These are phyloP conservation scores for Telenomus remus DNA, from an alignment of 1,140 invertebrate genomes.

Conservation along the genomic window DNA sequence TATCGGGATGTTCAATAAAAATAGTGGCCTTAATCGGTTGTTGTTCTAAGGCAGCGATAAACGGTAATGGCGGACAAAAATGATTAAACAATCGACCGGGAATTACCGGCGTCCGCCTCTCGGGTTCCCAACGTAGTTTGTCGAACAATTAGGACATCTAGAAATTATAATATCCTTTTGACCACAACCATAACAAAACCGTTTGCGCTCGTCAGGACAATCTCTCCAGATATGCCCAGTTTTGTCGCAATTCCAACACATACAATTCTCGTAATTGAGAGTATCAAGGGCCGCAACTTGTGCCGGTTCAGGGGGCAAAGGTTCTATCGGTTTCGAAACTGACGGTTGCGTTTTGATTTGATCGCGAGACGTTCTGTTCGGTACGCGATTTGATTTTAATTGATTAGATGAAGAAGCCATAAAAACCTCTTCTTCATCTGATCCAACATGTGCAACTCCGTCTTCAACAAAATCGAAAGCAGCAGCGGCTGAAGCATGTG, in stretches of 20 bases:
- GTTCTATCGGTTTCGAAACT: background rate
- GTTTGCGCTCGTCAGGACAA: background rate
- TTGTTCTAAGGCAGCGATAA: too few relatives aligned
- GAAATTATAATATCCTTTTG: background rate
- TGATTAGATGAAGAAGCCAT: background rate
- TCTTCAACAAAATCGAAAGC: too few relatives aligned
- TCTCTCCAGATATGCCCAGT: background rate
- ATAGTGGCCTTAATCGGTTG: too few relatives aligned
- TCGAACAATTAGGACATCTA: background rate
- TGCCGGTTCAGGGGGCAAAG: background rate
- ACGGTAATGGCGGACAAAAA: too few relatives aligned
- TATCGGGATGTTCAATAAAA: too few relatives aligned
- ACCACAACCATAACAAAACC: conserved; percentile 3
- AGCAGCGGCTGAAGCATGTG: background rate
- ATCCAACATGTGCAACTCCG: background rate
- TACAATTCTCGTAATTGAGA: background rate
- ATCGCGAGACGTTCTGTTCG: too few relatives aligned
- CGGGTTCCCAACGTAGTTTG: background rate
- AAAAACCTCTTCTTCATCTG: background rate
- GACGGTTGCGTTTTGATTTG: too few relatives aligned
- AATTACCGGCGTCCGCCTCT: background rate
- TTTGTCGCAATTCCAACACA: background rate
- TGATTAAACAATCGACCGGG: background rate
- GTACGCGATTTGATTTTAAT: too few relatives aligned
- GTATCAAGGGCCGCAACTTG: background rate